A percentile compares a stretch with the other conserved stretches of the same genome.
Conservation (phyloP, 2,888 invertebrate species). For the Lathronympha strigana region DNA sequence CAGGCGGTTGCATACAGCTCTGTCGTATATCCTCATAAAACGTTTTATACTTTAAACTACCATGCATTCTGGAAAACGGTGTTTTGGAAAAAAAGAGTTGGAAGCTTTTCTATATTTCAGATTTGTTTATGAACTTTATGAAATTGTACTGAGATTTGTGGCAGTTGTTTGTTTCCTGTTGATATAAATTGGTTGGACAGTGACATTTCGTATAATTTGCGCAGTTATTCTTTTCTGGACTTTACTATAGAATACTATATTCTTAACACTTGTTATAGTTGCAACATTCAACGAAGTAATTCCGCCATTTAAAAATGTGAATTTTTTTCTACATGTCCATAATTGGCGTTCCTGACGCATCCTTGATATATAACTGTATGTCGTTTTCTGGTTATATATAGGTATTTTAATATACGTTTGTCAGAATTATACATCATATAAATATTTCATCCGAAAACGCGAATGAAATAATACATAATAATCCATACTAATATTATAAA, state of each 20-base stretch:
- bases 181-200: not conserved
- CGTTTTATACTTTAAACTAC: not conserved
- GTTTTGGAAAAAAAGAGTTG: not conserved
- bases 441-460: too few species aligned
- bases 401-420: not conserved
- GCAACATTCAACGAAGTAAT: not conserved
- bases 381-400: not conserved
- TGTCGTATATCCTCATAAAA: slow-evolving; percentile 18
- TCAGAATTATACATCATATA: too few species aligned
- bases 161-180: slow-evolving; percentile 4
- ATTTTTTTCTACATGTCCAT: slow-evolving; percentile 7
- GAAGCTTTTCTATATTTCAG: slow-evolving; percentile 13
- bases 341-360: slow-evolving; percentile 5
- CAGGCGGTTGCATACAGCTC: slow-evolving; percentile 27
- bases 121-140: slow-evolving; percentile 7
- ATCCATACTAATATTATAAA: too few species aligned
- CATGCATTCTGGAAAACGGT: slow-evolving; percentile 4
- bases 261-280: not conserved
- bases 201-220: not conserved
- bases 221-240: not conserved
- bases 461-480: too few species aligned
- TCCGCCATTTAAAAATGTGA: not conserved
- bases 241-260: not conserved
- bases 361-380: not conserved
- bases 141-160: slow-evolving; percentile 5